Evolutionary conservation across 92 coral and sea anemone species (phyloP).

Genomic region (Ricordea florida): DNA sequence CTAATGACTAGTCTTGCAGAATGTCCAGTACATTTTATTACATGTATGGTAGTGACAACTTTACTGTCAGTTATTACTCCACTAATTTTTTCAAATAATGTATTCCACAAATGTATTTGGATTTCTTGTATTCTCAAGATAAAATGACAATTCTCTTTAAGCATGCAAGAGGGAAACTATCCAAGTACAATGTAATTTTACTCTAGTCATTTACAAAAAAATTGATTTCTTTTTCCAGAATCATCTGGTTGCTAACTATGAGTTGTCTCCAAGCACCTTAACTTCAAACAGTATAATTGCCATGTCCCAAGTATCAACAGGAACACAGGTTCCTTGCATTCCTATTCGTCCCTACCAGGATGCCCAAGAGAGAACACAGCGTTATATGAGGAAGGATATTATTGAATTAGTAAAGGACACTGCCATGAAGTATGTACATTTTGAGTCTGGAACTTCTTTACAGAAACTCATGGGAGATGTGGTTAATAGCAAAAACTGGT

Average conservation of each 20-base stretch:
- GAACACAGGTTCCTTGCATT: slow-evolving; percentile 14
- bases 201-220: slow-evolving; percentile 6
- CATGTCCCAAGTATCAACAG: slow-evolving; percentile 11
- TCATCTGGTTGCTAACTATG: slow-evolving; percentile 6
- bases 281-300: background rate
- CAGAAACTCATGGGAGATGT: slow-evolving; percentile 15
- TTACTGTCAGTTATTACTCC: background rate
- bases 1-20: slow-evolving; percentile 13
- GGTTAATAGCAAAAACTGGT: slow-evolving; percentile 12
- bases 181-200: slow-evolving; percentile 1
- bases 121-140: background rate
- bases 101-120: slow-evolving; percentile 14
- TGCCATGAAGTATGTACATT: slow-evolving; percentile 28
- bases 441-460: slow-evolving; percentile 13
- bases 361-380: slow-evolving; percentile 16
- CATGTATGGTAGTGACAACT: slow-evolving; percentile 2
- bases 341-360: slow-evolving; percentile 23
- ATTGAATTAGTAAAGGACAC: slow-evolving; percentile 14
- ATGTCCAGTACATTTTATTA: background rate
- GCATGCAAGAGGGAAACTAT: background rate
- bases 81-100: no score
- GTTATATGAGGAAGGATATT: slow-evolving; percentile 20
- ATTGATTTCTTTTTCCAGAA: slow-evolving; percentile 1
- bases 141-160: slow-evolving; percentile 10
- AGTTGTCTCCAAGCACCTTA: background rate